phyloP scores from a whole-genome alignment of 1,140 invertebrate genomes.

The Conopomorpha cramerella region DNA sequence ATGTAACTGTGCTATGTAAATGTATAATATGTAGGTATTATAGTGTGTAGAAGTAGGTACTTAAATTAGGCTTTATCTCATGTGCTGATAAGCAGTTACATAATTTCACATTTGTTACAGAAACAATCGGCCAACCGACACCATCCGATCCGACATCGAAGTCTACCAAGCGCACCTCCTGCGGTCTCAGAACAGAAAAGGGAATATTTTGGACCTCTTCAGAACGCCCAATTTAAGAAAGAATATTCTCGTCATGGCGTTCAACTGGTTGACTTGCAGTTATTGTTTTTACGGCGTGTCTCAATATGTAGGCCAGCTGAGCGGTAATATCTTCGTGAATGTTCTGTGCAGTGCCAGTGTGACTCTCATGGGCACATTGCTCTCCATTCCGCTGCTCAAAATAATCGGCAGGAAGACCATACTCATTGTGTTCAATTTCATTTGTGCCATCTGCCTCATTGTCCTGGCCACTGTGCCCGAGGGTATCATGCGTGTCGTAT shows the following conservation, averaged over 20 bases:
- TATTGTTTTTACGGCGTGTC: constrained; percentile 70
- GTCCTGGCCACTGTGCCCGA: constrained; percentile 55
- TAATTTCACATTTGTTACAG: constrained; percentile 17
- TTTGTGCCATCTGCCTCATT: constrained; percentile 61
- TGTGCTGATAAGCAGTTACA: too few species aligned
- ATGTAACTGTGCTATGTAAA: too few species aligned
- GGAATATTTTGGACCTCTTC: constrained; percentile 66
- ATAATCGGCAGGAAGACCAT: constrained; percentile 59
- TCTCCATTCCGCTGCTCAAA: constrained; percentile 64
- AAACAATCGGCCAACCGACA: constrained; percentile 45
- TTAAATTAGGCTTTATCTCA: too few species aligned
- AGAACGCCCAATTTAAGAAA: constrained; percentile 69
- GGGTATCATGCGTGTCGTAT: constrained; percentile 51
- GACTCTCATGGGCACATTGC: constrained; percentile 62
- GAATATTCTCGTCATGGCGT: constrained; percentile 68
- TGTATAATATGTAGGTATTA: too few species aligned
- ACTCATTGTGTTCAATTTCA: constrained; percentile 49
- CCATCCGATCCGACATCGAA: constrained; percentile 38
- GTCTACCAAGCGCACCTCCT: constrained; percentile 9
- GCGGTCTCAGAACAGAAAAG: constrained; percentile 28
- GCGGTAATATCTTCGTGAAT: constrained; percentile 69
- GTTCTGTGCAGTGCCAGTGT: constrained; percentile 64
- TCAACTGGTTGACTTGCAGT: constrained; percentile 69
- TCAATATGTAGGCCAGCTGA: constrained; percentile 68
- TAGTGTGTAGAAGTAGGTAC: too few species aligned